Percentiles rank a stretch among this genome's conserved stretches.
Conservation (phyloP, 2,888 invertebrate species). For the Griposia aprilina region DNA sequence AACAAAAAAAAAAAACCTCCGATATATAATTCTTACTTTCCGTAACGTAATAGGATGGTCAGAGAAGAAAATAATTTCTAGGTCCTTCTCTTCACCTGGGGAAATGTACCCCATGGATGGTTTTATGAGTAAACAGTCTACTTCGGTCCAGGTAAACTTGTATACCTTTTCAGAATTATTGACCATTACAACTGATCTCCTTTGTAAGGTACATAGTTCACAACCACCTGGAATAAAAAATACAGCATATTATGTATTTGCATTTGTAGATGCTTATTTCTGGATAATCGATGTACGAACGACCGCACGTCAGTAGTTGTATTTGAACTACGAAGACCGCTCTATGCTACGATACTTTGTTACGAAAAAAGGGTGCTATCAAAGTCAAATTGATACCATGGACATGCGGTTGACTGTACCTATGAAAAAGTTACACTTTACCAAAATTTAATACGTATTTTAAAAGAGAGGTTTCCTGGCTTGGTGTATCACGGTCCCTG, state of each 20-base stretch:
- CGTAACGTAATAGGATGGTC: constrained; percentile 75
- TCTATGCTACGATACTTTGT: neutral
- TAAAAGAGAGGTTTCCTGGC: constrained; percentile 75
- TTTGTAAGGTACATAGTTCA: constrained; percentile 80
- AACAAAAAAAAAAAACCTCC: neutral
- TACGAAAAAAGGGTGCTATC: neutral
- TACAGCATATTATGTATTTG: neutral
- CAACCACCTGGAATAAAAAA: constrained; percentile 80
- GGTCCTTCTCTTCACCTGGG: constrained; percentile 87
- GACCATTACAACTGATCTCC: constrained; percentile 82
- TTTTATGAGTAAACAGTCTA: constrained; percentile 80
- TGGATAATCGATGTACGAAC: neutral
- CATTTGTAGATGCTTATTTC: neutral
- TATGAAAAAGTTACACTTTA: constrained; percentile 59
- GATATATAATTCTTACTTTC: constrained; percentile 75
- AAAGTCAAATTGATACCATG: neutral
- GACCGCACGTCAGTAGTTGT: neutral
- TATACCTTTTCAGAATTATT: constrained; percentile 88
- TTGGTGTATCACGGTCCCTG: constrained; percentile 73
- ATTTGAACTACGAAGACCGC: neutral
- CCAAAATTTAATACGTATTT: constrained; percentile 87
- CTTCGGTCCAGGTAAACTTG: constrained; percentile 82
- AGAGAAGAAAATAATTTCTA: constrained; percentile 84
- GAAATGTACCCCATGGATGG: constrained; percentile 86
- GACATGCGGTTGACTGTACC: neutral